These are phyloP conservation scores for Zosterops japonicus DNA, from an alignment of 2,113 vertebrate species.

Conservation along the genomic window DNA sequence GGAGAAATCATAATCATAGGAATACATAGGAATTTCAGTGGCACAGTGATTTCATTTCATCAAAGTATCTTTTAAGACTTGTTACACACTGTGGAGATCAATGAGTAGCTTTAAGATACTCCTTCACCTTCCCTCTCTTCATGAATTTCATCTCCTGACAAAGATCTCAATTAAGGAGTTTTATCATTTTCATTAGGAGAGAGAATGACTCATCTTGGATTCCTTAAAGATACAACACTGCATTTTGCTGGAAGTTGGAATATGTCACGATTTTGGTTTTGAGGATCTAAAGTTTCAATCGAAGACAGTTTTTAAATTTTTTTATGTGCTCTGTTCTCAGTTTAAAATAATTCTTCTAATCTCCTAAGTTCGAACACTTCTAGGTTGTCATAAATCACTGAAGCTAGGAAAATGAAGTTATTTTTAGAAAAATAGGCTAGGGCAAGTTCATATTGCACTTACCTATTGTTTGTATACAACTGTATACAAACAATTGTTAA, in stretches of 20 bases:
- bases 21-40: not conserved
- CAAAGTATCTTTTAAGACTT: slow-evolving; percentile 2
- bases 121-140: not conserved
- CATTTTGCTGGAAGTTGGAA: not conserved
- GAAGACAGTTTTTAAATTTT: not conserved
- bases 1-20: not conserved
- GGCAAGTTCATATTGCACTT: no score
- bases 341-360: slow-evolving; percentile 6
- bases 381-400: not conserved
- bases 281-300: not conserved
- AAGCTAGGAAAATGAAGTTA: not conserved
- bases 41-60: not conserved
- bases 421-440: not conserved
- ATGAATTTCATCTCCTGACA: not conserved
- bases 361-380: not conserved
- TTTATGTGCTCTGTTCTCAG: slow-evolving; percentile 6
- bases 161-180: not conserved
- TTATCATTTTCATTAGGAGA: not conserved
- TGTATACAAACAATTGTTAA: not conserved
- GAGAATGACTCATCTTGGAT: not conserved
- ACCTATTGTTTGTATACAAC: no score
- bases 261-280: slow-evolving; percentile 24
- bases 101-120: not conserved
- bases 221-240: not conserved
- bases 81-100: not conserved